Evolutionary conservation across 2,888 invertebrate genomes (phyloP), one percentile per base, ranked within the genome.

Genomic region (Rhabditoides inermis): DNA sequence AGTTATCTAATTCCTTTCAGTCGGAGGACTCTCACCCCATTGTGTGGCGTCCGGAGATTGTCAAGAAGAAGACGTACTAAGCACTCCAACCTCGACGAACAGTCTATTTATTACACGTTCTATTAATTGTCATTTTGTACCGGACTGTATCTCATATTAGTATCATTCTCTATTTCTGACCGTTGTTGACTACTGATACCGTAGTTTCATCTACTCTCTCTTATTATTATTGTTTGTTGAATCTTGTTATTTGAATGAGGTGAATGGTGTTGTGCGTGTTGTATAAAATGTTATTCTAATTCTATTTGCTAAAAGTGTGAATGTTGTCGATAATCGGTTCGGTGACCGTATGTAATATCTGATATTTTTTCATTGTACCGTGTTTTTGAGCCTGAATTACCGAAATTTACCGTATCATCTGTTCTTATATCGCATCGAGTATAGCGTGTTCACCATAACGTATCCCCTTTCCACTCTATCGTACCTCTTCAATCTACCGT

Each of bases 11-110:
- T 68, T 60, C 52, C 76, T 77, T 82, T 54, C 78, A 84, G 82
- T 87, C 87, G 0, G 95, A 95, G 81, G 94, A 98, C 73, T 84
- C 86, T 0, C 91, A 98, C 81, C 98, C 98, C 0, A 83, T 98
- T 69, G 88, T 90, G 78, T 98, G 95, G 98, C 84, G 90, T 53
- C 95, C 95, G 0, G 94, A 98, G 76, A 88, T 95, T 76, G 81
- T 94, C 50, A 90, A 90, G 79, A 82, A 90, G 72, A 84, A 90
- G 73, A 86, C 89, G 79, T 92, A 88, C 78, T 90, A 84, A 82
- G 18, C 36, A 20, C 15, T 44, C n/a, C n/a, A n/a, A n/a, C n/a
- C n/a, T n/a, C n/a, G n/a, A n/a, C n/a, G n/a, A n/a, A n/a, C n/a
- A n/a, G n/a, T n/a, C n/a, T n/a, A n/a, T n/a, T n/a, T n/a, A n/a